These are phyloP conservation scores for Nixonia krombeini DNA, from an alignment of 1,140 invertebrate species.

Conservation along the genomic window DNA sequence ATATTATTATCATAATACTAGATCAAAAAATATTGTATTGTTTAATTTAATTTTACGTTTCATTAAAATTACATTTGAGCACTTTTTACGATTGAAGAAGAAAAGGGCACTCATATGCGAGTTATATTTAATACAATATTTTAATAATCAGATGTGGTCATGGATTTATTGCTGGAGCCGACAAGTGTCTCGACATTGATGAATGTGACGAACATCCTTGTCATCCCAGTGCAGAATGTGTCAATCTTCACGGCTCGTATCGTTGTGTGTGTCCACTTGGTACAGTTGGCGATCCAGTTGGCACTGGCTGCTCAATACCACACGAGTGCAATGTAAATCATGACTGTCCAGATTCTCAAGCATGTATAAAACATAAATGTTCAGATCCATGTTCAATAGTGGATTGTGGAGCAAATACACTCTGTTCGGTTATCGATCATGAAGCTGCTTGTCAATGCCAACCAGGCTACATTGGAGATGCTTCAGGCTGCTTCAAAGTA, in stretches of 20 bases:
- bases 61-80: no score
- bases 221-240: slow-evolving; percentile 82
- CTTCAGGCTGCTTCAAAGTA: slow-evolving; percentile 86
- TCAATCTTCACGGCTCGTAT: slow-evolving; percentile 85
- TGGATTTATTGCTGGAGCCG: slow-evolving; percentile 79
- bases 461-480: slow-evolving; percentile 84
- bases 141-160: slow-evolving; percentile 77
- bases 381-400: slow-evolving; percentile 80
- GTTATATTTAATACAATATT: no score
- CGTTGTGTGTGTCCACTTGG: slow-evolving; percentile 83
- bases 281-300: slow-evolving; percentile 84
- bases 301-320: slow-evolving; percentile 80
- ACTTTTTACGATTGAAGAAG: no score
- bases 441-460: slow-evolving; percentile 81
- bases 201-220: slow-evolving; percentile 87
- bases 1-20: no score
- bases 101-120: no score
- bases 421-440: slow-evolving; percentile 82
- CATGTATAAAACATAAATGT: slow-evolving; percentile 82
- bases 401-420: slow-evolving; percentile 80
- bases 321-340: slow-evolving; percentile 79
- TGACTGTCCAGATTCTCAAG: slow-evolving; percentile 80
- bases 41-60: slow-evolving; percentile 10
- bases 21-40: no score
- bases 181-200: slow-evolving; percentile 83